phyloP scores from a whole-genome alignment of 2,113 vertebrate species.

The Pithys albifrons region DNA sequence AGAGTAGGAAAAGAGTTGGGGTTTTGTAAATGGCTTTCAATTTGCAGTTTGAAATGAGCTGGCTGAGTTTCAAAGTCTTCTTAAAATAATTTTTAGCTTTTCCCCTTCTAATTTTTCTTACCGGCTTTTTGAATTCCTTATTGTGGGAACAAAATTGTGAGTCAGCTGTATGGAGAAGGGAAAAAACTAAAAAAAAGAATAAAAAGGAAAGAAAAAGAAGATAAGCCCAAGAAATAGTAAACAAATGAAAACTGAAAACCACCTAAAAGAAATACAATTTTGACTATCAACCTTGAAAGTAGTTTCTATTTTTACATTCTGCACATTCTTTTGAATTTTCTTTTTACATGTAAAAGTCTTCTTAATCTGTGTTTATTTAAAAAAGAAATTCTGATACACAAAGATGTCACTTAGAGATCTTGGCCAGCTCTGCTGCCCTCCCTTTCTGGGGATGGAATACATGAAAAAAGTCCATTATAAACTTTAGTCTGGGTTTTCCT shows the following conservation, averaged over 20 bases:
- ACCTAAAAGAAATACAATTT: neutral
- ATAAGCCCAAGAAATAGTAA: neutral
- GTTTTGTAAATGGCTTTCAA: neutral
- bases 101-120: neutral
- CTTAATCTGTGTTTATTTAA: neutral
- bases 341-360: neutral
- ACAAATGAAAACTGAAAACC: neutral
- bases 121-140: neutral
- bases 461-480: neutral
- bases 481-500: neutral
- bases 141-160: neutral
- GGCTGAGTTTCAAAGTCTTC: neutral
- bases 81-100: neutral
- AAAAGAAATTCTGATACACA: neutral
- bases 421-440: neutral
- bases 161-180: accelerated
- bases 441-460: neutral
- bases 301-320: neutral
- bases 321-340: neutral
- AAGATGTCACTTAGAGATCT: neutral
- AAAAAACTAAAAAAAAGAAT: neutral
- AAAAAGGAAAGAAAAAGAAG: neutral
- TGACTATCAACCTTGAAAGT: neutral
- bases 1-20: neutral
- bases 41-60: neutral